Conservation (phyloP, 2,888 invertebrate species). For the Hemistola chrysoprasaria region DNA sequence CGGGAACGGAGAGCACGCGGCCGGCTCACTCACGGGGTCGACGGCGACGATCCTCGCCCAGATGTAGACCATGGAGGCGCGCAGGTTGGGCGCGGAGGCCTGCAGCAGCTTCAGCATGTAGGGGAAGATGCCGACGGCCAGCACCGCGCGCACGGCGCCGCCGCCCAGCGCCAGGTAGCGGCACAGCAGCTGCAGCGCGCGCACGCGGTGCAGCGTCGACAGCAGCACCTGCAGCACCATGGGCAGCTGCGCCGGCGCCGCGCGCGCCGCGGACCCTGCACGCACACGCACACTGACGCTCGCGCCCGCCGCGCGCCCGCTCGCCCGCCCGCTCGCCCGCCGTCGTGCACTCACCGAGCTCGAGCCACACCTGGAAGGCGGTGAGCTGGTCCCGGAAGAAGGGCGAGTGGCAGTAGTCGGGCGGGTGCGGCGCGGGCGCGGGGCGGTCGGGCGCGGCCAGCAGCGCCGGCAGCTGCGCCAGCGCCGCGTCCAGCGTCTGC, state of each 20-base stretch:
- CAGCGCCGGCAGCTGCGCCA: constrained; percentile 93
- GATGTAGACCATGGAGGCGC: constrained; percentile 97
- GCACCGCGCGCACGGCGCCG: constrained; percentile 94
- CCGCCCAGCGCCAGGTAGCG: constrained; percentile 96
- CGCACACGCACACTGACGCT: background rate
- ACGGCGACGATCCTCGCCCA: constrained; percentile 99
- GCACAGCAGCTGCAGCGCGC: constrained; percentile 96
- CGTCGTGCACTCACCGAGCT: constrained; percentile 83
- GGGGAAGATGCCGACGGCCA: constrained; percentile 99
- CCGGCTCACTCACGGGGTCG: constrained; percentile 89
- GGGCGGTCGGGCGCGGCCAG: constrained; percentile 81
- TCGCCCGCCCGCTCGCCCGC: too few relatives aligned
- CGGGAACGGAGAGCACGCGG: constrained; percentile 29
- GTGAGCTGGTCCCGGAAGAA: constrained; percentile 99
- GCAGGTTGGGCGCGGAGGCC: constrained; percentile 95
- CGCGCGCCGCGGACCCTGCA: constrained; percentile 73
- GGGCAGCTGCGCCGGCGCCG: constrained; percentile 97
- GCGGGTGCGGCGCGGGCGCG: constrained; percentile 42
- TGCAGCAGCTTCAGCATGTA: constrained; percentile 98
- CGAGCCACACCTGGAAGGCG: constrained; percentile 95
- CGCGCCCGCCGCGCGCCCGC: constrained; percentile 80
- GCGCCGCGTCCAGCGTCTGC: constrained; percentile 95
- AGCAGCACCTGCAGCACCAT: constrained; percentile 96
- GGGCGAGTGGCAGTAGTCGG: constrained; percentile 87
- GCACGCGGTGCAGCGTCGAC: constrained; percentile 90